Percentiles rank a stretch among this genome's conserved stretches.
Evolutionary conservation across 1,140 invertebrate species (phyloP).

Genomic region (Drosophila tristis): DNA sequence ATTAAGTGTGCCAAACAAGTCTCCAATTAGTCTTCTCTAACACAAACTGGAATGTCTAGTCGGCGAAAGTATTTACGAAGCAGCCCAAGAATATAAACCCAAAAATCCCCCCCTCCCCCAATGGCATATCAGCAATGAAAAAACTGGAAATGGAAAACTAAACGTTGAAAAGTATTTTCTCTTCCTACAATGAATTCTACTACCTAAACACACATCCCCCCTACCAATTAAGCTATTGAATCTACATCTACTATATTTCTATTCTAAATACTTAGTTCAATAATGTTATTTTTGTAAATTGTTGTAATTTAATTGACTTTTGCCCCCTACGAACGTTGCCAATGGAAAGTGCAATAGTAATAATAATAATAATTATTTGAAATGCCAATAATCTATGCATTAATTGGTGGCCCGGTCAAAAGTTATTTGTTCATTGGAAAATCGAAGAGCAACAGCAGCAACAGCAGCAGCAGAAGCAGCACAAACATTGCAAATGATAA

Average conservation of each 20-base stretch:
- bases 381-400: neutral
- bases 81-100: slow-evolving; percentile 36
- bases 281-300: slow-evolving; percentile 56
- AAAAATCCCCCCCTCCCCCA: neutral
- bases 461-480: slow-evolving; percentile 17
- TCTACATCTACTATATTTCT: slow-evolving; percentile 35
- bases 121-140: slow-evolving; percentile 51
- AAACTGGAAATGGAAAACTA: slow-evolving; percentile 23
- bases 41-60: slow-evolving; percentile 21
- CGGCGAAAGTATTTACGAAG: slow-evolving; percentile 54
- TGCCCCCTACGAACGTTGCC: neutral
- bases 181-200: slow-evolving; percentile 21
- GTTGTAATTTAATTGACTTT: slow-evolving; percentile 47
- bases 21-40: slow-evolving; percentile 5
- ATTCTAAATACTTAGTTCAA: slow-evolving; percentile 22
- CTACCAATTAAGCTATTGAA: slow-evolving; percentile 40
- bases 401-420: slow-evolving; percentile 6
- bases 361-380: neutral
- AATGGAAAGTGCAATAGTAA: slow-evolving; percentile 1
- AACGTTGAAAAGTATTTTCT: slow-evolving; percentile 46
- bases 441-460: slow-evolving; percentile 9
- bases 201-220: slow-evolving; percentile 11
- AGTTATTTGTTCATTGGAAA: slow-evolving; percentile 29
- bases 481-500: slow-evolving; percentile 41
- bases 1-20: slow-evolving; percentile 35